Evolutionary conservation across 2,113 vertebrate species (phyloP).

Genomic region (Rhineura floridana): DNA sequence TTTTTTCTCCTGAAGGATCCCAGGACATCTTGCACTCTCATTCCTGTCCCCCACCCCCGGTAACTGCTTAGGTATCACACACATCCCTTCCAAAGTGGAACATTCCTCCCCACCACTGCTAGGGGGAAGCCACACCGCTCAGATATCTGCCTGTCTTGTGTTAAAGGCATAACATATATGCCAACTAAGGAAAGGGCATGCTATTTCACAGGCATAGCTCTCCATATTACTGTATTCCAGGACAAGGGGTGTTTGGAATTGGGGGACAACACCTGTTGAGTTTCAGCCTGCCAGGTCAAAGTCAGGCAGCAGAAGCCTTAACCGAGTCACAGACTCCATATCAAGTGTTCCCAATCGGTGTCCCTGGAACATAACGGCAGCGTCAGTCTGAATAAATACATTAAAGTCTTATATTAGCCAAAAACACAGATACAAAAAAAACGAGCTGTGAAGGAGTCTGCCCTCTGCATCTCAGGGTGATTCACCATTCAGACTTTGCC

Average conservation of each 20-base stretch:
- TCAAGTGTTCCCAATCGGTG: neutral
- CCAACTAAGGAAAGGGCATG: neutral
- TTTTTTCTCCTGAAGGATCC: too few species aligned
- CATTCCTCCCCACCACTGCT: neutral
- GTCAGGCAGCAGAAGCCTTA: neutral
- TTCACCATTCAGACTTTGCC: neutral
- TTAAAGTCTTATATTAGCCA: neutral
- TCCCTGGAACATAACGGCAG: neutral
- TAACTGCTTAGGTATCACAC: too few species aligned
- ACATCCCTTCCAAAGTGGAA: too few species aligned
- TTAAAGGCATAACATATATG: neutral
- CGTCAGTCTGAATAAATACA: neutral
- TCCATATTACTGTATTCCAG: neutral
- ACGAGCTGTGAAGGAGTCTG: too few species aligned
- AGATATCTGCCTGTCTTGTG: neutral
- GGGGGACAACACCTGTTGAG: neutral
- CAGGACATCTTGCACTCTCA: too few species aligned
- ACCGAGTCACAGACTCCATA: neutral
- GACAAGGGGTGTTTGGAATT: neutral
- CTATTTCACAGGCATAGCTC: neutral
- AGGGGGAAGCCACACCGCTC: neutral
- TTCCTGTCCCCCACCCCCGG: too few species aligned
- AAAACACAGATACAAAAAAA: neutral
- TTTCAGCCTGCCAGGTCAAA: neutral
- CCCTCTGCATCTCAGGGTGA: neutral